Percentiles rank a stretch among this genome's conserved stretches.
phyloP scores from a whole-genome alignment of 2,888 invertebrate species.

The Venustoraphidia nigricollis region DNA sequence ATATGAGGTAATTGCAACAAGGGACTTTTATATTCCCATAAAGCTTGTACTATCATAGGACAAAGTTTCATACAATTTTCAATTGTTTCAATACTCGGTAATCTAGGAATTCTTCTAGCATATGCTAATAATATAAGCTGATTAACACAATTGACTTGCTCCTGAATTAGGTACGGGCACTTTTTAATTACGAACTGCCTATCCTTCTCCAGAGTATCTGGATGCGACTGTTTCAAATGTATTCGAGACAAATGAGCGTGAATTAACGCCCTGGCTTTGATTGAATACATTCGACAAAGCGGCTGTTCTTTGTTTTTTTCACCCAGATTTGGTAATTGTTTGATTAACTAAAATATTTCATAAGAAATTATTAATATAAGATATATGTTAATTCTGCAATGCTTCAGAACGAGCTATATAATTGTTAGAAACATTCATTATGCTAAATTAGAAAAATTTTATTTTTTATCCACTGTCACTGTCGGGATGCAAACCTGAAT shows the following conservation, averaged over 20 bases:
- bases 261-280: slow-evolving; percentile 83
- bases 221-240: slow-evolving; percentile 55
- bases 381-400: too few species aligned
- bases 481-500: too few species aligned
- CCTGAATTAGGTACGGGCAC: slow-evolving; percentile 88
- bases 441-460: too few species aligned
- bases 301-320: slow-evolving; percentile 96
- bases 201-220: slow-evolving; percentile 69
- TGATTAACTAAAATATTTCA: slow-evolving; percentile 54
- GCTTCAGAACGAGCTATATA: too few species aligned
- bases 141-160: slow-evolving; percentile 93
- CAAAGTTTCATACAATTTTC: slow-evolving; percentile 96
- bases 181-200: slow-evolving; percentile 71
- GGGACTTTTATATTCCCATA: slow-evolving; percentile 92
- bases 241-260: slow-evolving; percentile 90
- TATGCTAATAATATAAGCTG: slow-evolving; percentile 85
- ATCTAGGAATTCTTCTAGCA: slow-evolving; percentile 67
- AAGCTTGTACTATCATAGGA: slow-evolving; percentile 92
- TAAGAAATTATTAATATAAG: slow-evolving; percentile 5
- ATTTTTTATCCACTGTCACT: too few species aligned
- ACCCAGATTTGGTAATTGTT: slow-evolving; percentile 76
- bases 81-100: slow-evolving; percentile 84
- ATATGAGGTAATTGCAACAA: slow-evolving; percentile 89
- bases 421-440: too few species aligned
- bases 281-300: slow-evolving; percentile 81